Conservation (phyloP, 2,797 vertebrate species). For the Agapornis canus region DNA sequence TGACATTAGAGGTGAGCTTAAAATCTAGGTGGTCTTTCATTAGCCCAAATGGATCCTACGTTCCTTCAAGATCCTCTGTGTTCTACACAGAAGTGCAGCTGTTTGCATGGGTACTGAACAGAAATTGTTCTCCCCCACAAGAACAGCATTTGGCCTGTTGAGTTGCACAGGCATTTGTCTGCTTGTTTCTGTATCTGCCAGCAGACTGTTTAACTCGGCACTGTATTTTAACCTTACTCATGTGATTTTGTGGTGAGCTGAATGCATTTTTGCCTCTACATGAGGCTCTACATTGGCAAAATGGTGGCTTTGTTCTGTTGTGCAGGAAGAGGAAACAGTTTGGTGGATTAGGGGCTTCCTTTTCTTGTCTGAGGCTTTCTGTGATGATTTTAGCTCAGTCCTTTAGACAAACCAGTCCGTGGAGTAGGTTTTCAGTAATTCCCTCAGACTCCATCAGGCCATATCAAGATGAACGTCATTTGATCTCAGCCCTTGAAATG, state of each 20-base stretch:
- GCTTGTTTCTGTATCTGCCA: not conserved
- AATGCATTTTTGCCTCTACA: not conserved
- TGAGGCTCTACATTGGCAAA: not conserved
- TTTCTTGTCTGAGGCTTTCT: constrained; percentile 20
- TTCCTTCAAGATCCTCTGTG: not conserved
- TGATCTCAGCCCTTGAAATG: not conserved
- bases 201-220: not conserved
- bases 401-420: not conserved
- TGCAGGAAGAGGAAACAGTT: not conserved
- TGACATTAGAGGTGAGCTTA: constrained; percentile 91
- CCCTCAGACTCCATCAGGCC: constrained; percentile 1
- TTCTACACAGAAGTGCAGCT: not conserved
- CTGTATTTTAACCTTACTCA: not conserved
- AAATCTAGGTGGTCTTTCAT: not conserved
- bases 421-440: constrained; percentile 11
- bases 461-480: not conserved
- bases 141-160: not conserved
- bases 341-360: not conserved
- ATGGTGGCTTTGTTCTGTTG: not conserved
- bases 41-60: not conserved
- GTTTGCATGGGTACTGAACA: not conserved
- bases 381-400: constrained; percentile 35
- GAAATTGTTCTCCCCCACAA: not conserved
- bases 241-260: not conserved
- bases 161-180: not conserved